Conservation (phyloP, 2,888 invertebrate species). For the Atrina japonica region DNA sequence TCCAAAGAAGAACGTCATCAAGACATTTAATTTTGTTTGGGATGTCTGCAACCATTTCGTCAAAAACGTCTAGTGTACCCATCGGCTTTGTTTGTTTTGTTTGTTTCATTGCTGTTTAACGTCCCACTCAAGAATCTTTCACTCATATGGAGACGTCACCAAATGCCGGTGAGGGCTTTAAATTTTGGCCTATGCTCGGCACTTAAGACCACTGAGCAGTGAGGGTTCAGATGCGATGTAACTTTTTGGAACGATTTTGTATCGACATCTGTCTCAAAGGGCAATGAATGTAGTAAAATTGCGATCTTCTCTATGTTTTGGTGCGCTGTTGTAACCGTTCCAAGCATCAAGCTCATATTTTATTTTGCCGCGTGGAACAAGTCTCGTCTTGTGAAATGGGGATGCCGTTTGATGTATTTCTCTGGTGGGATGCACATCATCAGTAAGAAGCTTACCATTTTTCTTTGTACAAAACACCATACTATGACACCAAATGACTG, state of each 20-base stretch:
- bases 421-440: constrained; percentile 51
- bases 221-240: constrained; percentile 56
- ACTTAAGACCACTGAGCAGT: too few species aligned
- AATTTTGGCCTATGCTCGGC: too few species aligned
- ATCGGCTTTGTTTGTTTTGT: too few species aligned
- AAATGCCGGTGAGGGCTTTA: too few species aligned
- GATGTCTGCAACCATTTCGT: constrained; percentile 60
- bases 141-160: too few species aligned
- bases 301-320: constrained; percentile 46
- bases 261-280: constrained; percentile 57
- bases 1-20: constrained; percentile 55
- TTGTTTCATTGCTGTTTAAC: neutral
- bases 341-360: constrained; percentile 57
- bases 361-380: constrained; percentile 50
- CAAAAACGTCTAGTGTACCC: constrained; percentile 56
- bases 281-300: constrained; percentile 58
- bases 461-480: constrained; percentile 57
- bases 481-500: constrained; percentile 62
- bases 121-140: too few species aligned
- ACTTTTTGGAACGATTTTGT: constrained; percentile 55
- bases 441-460: constrained; percentile 53
- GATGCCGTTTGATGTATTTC: constrained; percentile 59
- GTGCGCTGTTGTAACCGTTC: constrained; percentile 53
- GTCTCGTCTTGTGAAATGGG: constrained; percentile 55
- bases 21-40: constrained; percentile 64